Base-by-base conservation (phyloP, 2,888 invertebrate genomes). In the Coelinius sp. region DNA sequence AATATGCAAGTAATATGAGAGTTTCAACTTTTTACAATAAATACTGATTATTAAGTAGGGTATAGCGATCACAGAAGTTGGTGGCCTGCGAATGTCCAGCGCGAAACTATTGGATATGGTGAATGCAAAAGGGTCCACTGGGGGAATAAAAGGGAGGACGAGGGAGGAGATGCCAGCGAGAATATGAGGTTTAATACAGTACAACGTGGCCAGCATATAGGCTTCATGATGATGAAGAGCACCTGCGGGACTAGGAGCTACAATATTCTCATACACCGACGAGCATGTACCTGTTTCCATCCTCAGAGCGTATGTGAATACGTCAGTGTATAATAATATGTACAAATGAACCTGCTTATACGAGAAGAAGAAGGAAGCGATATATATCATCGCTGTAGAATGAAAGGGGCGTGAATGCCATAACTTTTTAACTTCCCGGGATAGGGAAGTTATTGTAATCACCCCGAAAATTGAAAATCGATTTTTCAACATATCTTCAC, bases 201-300 rank as follows among this genome's bases (percentile, higher is more conserved):
- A 83, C 84, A 84, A 82, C 79, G 83, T 78, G 78, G 81, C 79
- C 71, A 81, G 82, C 78, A 82, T 84, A 85, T 84, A 85, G 86
- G 86, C 84, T 87, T 87, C 86, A 87, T 86, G 85, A 87, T 87
- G 87, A 87, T 86, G 85, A 87, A 87, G 85, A 84, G 85, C 85
- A 85, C 87, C 86, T 84, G 82, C 79, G 87, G 87, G 86, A 87
- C 85, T 78, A 76, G 79, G 80, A 81, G 80, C 81, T 81, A 85
- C 86, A 86, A 86, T 86, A 86, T 87, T 83, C 86, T 81, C 83
- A 79, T 78, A 76, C 77, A 78, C 74, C 76, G 74, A 77, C 75
- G 77, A 79, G 79, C 80, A 79, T 81, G 83, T 85, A 86, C 85
- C 85, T 86, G 85, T 83, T 63, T 84, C 80, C 79, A 73, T 70